Evolutionary conservation across 2,797 vertebrate genomes (phyloP).

Genomic region (Eulemur rubriventer): DNA sequence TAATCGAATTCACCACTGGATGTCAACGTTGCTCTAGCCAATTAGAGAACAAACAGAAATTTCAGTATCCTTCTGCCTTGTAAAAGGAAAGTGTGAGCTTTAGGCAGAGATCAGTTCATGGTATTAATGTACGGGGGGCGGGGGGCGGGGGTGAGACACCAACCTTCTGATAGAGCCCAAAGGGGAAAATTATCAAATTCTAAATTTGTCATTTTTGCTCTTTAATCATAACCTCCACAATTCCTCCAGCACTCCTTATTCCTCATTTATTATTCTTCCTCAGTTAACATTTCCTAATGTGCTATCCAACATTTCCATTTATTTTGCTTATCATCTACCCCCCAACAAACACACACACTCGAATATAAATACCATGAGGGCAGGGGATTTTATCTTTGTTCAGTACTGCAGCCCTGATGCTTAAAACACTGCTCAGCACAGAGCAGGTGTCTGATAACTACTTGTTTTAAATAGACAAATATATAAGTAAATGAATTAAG

Average conservation of each 20-base stretch:
- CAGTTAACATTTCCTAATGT: neutral
- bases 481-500: neutral
- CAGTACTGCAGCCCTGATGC: neutral
- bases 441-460: neutral
- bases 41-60: conserved; percentile 68
- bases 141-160: neutral
- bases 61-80: neutral
- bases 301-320: neutral
- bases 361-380: neutral
- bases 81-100: neutral
- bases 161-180: neutral
- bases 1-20: conserved; percentile 86
- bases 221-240: neutral
- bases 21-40: conserved; percentile 87
- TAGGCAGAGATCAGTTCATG: neutral
- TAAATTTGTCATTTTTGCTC: neutral
- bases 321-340: neutral
- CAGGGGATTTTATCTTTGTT: neutral
- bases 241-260: neutral
- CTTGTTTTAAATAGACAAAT: neutral
- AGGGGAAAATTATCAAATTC: neutral
- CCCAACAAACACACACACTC: rapidly evolving
- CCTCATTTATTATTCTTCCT: neutral
- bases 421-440: neutral
- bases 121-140: too few species aligned